A percentile compares a stretch with the other conserved stretches of the same genome.
These are phyloP conservation scores for Notarius quadriscutis DNA, from an alignment of 2,113 vertebrate species.

Conservation along the genomic window DNA sequence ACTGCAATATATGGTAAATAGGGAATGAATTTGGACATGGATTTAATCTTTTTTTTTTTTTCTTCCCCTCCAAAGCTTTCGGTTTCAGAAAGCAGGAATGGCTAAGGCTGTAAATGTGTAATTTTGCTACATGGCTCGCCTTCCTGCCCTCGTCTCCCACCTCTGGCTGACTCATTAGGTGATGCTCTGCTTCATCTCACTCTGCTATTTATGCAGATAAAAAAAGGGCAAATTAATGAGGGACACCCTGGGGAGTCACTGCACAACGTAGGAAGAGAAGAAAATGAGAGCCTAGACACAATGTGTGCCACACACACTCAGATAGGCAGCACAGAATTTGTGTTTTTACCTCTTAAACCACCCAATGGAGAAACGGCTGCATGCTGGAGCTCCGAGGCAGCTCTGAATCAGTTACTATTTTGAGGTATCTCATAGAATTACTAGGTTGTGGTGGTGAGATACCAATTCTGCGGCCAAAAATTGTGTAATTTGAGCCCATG, in stretches of 20 bases:
- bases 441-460: background rate
- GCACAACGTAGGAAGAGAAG: slow-evolving; percentile 32
- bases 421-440: background rate
- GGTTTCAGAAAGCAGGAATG: slow-evolving; percentile 16
- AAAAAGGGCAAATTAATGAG: slow-evolving; percentile 51
- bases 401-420: background rate
- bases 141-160: slow-evolving; percentile 41
- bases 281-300: slow-evolving; percentile 48
- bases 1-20: background rate
- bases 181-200: slow-evolving; percentile 40
- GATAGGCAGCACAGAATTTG: slow-evolving; percentile 29
- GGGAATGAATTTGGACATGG: background rate
- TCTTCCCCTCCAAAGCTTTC: background rate
- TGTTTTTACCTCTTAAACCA: slow-evolving; percentile 41
- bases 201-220: slow-evolving; percentile 60
- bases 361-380: slow-evolving; percentile 22
- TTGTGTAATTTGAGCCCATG: background rate
- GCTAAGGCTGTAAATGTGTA: slow-evolving; percentile 40
- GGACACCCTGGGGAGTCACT: slow-evolving; percentile 36
- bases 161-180: slow-evolving; percentile 54
- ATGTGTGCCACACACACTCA: slow-evolving; percentile 40
- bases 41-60: background rate
- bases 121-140: slow-evolving; percentile 35
- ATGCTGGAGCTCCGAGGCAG: slow-evolving; percentile 18
- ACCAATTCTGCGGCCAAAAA: background rate